Percentiles rank a stretch among this genome's conserved stretches.
Evolutionary conservation across 92 coral and sea anemone genomes (phyloP).

Genomic region (Anthopleura xanthogrammica): DNA sequence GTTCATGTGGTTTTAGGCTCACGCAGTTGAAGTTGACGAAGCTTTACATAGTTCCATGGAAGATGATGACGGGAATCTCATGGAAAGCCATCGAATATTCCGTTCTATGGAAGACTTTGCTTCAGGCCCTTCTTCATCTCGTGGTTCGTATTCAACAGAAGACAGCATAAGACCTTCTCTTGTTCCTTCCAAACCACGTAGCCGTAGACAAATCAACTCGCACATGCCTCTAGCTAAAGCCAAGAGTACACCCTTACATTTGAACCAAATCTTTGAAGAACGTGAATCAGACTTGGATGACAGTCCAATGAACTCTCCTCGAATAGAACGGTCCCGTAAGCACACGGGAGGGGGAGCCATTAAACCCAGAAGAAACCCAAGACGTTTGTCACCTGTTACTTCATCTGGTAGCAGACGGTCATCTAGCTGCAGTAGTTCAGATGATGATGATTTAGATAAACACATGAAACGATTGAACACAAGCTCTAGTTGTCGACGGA

Average conservation of each 20-base stretch:
- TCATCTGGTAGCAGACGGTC: conserved; percentile 92
- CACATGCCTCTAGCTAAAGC: conserved; percentile 76
- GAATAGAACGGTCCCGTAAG: conserved; percentile 73
- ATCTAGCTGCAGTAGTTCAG: conserved; percentile 94
- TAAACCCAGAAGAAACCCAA: conserved; percentile 68
- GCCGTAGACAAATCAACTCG: conserved; percentile 46
- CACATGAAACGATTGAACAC: conserved; percentile 94
- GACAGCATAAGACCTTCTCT: conserved; percentile 54
- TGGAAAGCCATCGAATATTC: conserved; percentile 49
- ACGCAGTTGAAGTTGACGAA: conserved; percentile 86
- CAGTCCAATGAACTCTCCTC: conserved; percentile 92
- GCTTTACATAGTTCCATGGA: conserved; percentile 88
- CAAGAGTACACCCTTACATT: conserved; percentile 76
- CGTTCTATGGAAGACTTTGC: conserved; percentile 54
- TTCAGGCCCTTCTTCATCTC: conserved; percentile 35
- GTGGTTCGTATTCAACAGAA: conserved; percentile 33
- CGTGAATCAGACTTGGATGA: conserved; percentile 98
- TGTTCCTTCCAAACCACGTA: conserved; percentile 44
- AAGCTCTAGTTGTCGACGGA: conserved; percentile 71
- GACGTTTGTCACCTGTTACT: conserved; percentile 90
- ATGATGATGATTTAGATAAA: conserved; percentile 93
- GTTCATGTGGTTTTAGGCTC: conserved; percentile 39
- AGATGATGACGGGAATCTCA: conserved; percentile 60
- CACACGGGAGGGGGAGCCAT: conserved; percentile 81
- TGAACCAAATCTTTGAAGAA: conserved; percentile 94